A percentile compares a stretch with the other conserved stretches of the same genome.
These are phyloP conservation scores for Ormyrus thymus DNA, from an alignment of 2,888 invertebrate genomes.

Conservation along the genomic window DNA sequence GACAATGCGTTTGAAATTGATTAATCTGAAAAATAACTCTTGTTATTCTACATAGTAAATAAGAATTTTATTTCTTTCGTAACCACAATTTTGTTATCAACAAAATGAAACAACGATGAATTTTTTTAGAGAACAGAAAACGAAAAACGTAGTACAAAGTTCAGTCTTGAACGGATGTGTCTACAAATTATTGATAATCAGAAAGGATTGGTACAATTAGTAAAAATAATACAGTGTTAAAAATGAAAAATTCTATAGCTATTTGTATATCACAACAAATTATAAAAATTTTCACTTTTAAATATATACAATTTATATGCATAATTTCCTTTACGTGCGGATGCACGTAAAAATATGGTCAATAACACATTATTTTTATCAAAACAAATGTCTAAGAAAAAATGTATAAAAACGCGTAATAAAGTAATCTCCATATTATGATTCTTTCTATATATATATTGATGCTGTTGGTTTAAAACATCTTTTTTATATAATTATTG, in stretches of 20 bases:
- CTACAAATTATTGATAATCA: conserved; percentile 50
- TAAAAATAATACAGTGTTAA: conserved; percentile 28
- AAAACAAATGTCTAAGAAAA: not conserved
- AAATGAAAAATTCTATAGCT: conserved; percentile 36
- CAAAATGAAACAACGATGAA: conserved; percentile 25
- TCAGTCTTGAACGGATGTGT: conserved; percentile 22
- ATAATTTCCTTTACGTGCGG: not conserved
- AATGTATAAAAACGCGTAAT: conserved; percentile 15
- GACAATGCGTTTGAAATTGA: too few species aligned
- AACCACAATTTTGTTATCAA: not conserved
- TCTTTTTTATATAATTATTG: conserved; percentile 9
- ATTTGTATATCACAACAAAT: conserved; percentile 26
- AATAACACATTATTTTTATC: conserved; percentile 31
- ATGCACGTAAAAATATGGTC: conserved; percentile 8
- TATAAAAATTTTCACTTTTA: conserved; percentile 20
- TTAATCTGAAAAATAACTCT: not conserved
- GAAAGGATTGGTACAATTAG: conserved; percentile 33
- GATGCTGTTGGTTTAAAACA: not conserved
- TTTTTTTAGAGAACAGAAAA: conserved; percentile 21
- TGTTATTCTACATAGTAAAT: not conserved
- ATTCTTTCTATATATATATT: conserved; percentile 5
- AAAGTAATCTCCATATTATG: not conserved
- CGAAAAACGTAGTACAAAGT: conserved; percentile 48
- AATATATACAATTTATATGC: not conserved
- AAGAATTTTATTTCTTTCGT: not conserved